phyloP scores from a whole-genome alignment of 2,888 invertebrate species.

The Rhamnusium bicolor region DNA sequence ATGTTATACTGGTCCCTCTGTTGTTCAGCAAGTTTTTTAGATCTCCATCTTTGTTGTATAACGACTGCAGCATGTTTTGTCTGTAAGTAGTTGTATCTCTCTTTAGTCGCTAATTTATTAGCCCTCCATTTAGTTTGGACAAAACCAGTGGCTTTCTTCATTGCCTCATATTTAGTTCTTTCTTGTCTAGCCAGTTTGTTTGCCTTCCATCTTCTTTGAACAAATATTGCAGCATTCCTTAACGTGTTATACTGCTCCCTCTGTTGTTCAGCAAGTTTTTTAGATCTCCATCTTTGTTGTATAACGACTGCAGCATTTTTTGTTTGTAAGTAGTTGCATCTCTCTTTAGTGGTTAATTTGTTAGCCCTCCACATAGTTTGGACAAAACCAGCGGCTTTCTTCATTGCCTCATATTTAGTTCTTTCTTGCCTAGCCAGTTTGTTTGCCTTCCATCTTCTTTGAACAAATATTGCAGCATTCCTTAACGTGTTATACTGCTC shows the following conservation, averaged over 20 bases:
- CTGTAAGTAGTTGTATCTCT: constrained; percentile 48
- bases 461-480: constrained; percentile 67
- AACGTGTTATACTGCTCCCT: constrained; percentile 57
- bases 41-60: constrained; percentile 65
- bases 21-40: constrained; percentile 53
- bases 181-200: constrained; percentile 54
- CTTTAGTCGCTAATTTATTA: constrained; percentile 56
- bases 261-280: constrained; percentile 58
- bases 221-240: constrained; percentile 54
- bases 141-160: constrained; percentile 48
- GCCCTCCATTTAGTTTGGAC: constrained; percentile 63
- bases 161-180: constrained; percentile 46
- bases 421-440: constrained; percentile 55
- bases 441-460: constrained; percentile 71
- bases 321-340: constrained; percentile 61
- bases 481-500: constrained; percentile 63
- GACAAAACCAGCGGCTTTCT: constrained; percentile 63
- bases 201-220: constrained; percentile 72
- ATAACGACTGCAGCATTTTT: constrained; percentile 66
- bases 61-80: constrained; percentile 46
- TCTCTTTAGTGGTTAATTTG: constrained; percentile 53
- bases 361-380: constrained; percentile 69
- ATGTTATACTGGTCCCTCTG: constrained; percentile 49
- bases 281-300: constrained; percentile 72
- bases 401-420: constrained; percentile 44